These are phyloP conservation scores for Nymphalis polychloros DNA, from an alignment of 2,888 invertebrate species.

Conservation along the genomic window DNA sequence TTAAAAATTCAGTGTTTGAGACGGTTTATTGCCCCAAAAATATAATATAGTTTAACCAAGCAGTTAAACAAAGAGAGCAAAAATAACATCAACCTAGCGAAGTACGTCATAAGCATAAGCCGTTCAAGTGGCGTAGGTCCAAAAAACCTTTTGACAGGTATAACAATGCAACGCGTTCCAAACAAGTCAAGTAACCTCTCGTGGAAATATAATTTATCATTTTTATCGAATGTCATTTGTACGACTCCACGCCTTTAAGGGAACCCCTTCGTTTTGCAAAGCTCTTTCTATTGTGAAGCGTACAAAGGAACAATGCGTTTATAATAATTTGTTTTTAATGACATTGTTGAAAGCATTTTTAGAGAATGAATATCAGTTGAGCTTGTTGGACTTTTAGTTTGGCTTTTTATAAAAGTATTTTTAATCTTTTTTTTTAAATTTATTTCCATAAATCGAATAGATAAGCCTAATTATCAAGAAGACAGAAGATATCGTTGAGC, in stretches of 20 bases:
- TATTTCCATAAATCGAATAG: too few relatives aligned
- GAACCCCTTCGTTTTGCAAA: constrained; percentile 6
- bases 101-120: too few relatives aligned
- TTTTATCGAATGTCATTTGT: constrained; percentile 7
- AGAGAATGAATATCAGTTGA: background rate
- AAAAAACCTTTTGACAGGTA: background rate
- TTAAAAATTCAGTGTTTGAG: too few relatives aligned
- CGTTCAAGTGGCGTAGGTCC: too few relatives aligned
- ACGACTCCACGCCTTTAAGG: constrained; percentile 8
- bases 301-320: constrained; percentile 12
- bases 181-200: background rate
- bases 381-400: background rate
- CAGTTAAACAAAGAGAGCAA: too few relatives aligned
- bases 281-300: constrained; percentile 3
- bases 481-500: too few relatives aligned
- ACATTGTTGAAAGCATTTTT: background rate
- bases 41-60: too few relatives aligned
- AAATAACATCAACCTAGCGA: too few relatives aligned
- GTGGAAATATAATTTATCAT: constrained; percentile 4
- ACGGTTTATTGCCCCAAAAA: too few relatives aligned
- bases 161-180: background rate
- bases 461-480: too few relatives aligned
- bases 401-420: too few relatives aligned
- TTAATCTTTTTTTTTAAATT: too few relatives aligned
- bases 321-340: constrained; percentile 6